Base-by-base conservation (phyloP, 2,888 invertebrate genomes). In the Furcula furcula region DNA sequence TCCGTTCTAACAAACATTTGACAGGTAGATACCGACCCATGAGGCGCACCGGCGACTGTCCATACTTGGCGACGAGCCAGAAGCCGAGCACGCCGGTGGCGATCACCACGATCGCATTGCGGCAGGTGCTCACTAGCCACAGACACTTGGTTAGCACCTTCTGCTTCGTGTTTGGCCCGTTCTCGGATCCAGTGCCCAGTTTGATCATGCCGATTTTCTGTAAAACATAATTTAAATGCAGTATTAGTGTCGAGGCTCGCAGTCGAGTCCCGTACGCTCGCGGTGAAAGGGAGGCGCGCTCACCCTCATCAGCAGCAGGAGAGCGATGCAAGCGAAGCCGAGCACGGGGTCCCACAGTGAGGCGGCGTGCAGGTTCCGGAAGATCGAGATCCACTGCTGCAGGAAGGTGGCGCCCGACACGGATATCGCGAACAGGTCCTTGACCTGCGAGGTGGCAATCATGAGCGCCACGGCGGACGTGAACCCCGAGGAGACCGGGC, bases 381-480 rank as follows among this genome's bases (percentile, higher is more conserved):
- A 91, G 29, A 97, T 91, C 40, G 93, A 93, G 33, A 87, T 91
- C 93, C 95, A 94, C 67, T 94, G 93, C 58, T 94, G 92, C 32
- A 96, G 66, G 68, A 97, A 95, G 0, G 96, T 96, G 20, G 91
- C 89, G 11, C 95, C 95, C 21, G 87, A 89, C 7, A 93, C 94
- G 10, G 80, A 56, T 55, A 96, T 93, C 1, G 95, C 95, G 31
- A 96, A 90, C 31, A 96, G 86, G 67, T 95, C 94, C 79, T 96
- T 96, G 12, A 96, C 89, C 81, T 97, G 97, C n/a, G 96, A 96
- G 0, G 95, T 94, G 22, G 96, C 92, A 56, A 97, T 97, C 64
- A 97, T 95, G 30, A 97, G 89, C 16, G 97, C 96, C 7, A 96
- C 97, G 1, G 97, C 97, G 0, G 96, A 96, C 1, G 97, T 97